These are phyloP conservation scores for Babylonia areolata DNA, from an alignment of 1,140 invertebrate species.

Conservation along the genomic window DNA sequence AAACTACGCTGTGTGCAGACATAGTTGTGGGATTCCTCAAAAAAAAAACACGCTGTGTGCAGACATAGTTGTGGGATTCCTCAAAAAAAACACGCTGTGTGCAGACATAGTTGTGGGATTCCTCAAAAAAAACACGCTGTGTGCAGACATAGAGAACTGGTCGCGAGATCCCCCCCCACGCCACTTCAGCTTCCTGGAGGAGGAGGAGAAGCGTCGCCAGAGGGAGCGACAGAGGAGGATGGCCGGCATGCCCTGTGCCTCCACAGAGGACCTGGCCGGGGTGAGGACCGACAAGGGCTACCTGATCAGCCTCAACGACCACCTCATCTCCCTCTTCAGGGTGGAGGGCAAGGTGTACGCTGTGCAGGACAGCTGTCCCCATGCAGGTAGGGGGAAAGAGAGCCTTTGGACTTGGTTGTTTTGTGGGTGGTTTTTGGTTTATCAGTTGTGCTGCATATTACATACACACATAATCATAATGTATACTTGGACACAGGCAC, in stretches of 20 bases:
- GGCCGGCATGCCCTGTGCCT: not conserved
- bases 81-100: too few species aligned
- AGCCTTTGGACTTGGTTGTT: too few species aligned
- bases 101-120: too few species aligned
- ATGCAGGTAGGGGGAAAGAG: slow-evolving; percentile 63
- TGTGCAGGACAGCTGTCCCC: slow-evolving; percentile 67
- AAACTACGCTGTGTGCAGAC: too few species aligned
- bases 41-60: too few species aligned
- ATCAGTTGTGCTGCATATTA: too few species aligned
- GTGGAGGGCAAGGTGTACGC: slow-evolving; percentile 59
- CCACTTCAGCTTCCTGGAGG: not conserved
- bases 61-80: too few species aligned
- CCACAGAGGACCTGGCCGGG: not conserved
- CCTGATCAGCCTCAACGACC: slow-evolving; percentile 58
- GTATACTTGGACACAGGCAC: too few species aligned
- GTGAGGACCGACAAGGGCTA: slow-evolving; percentile 46
- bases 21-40: too few species aligned
- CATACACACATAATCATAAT: too few species aligned
- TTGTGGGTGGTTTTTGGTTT: too few species aligned
- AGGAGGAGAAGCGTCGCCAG: not conserved
- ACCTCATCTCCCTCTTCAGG: slow-evolving; percentile 61
- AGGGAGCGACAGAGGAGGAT: not conserved
- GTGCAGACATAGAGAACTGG: not conserved
- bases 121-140: too few species aligned
- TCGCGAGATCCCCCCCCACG: not conserved